These are phyloP conservation scores for Parapsyche elsis DNA, from an alignment of 1,140 invertebrate genomes.

Conservation along the genomic window DNA sequence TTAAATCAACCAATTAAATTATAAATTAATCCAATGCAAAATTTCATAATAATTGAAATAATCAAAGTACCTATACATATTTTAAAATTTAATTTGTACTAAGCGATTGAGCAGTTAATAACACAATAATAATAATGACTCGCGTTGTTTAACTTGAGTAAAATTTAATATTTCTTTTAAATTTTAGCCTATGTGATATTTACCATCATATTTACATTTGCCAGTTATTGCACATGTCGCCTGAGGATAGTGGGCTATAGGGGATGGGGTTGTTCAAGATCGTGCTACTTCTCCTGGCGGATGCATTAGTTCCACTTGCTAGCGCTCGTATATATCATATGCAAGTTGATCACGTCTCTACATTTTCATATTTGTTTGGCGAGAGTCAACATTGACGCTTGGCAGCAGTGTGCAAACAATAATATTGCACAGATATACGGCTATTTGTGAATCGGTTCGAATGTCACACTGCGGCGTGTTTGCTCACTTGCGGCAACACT, in stretches of 20 bases:
- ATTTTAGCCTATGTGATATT: too few relatives aligned
- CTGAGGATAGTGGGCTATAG: neutral
- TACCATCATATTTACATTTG: neutral
- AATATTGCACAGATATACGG: slow-evolving; percentile 49
- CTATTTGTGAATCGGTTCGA: slow-evolving; percentile 47
- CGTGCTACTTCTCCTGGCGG: neutral
- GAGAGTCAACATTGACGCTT: slow-evolving; percentile 45
- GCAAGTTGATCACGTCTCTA: neutral
- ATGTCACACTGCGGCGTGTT: slow-evolving; percentile 39
- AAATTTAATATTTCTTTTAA: too few relatives aligned
- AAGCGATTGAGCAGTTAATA: too few relatives aligned
- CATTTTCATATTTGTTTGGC: slow-evolving; percentile 18
- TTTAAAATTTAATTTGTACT: too few relatives aligned
- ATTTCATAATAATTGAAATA: too few relatives aligned
- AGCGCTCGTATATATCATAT: neutral
- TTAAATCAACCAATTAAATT: too few relatives aligned
- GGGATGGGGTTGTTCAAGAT: neutral
- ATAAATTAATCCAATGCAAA: too few relatives aligned
- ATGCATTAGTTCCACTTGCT: neutral
- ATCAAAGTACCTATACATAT: too few relatives aligned
- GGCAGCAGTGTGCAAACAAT: slow-evolving; percentile 48
- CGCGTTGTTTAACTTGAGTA: too few relatives aligned
- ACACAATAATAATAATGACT: too few relatives aligned
- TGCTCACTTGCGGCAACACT: neutral
- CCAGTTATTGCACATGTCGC: neutral